A percentile compares a stretch with the other conserved stretches of the same genome.
Conservation (phyloP, 1,140 invertebrate genomes). For the Lepidotrigona ventralis region DNA sequence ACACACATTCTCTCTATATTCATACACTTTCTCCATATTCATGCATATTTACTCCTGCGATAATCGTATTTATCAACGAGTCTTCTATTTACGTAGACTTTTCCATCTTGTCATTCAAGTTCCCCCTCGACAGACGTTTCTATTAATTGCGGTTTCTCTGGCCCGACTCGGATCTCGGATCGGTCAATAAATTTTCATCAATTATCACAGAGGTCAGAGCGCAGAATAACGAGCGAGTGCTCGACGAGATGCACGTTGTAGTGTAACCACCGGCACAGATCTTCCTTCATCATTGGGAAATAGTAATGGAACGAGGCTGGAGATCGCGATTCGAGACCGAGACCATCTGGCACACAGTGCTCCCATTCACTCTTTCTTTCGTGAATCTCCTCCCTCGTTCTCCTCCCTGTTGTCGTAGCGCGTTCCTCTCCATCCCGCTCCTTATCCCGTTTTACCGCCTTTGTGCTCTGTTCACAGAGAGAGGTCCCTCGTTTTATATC, state of each 20-base stretch:
- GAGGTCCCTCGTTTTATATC: constrained; percentile 48
- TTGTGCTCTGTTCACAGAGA: constrained; percentile 35
- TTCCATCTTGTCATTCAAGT: constrained; percentile 30
- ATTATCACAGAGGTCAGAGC: constrained; percentile 34
- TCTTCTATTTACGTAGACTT: constrained; percentile 28
- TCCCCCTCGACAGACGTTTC: constrained; percentile 15
- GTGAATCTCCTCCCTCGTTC: constrained; percentile 19
- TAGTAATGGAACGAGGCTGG: constrained; percentile 36
- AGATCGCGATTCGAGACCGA: not conserved
- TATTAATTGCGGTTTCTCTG: constrained; percentile 31
- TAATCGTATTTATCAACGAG: constrained; percentile 29
- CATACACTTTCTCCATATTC: not conserved
- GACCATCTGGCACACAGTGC: constrained; percentile 68
- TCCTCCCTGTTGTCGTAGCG: constrained; percentile 34
- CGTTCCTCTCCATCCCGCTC: constrained; percentile 50
- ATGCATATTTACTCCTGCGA: constrained; percentile 11
- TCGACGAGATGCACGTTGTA: constrained; percentile 16
- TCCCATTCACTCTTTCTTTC: constrained; percentile 65
- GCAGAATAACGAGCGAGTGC: not conserved
- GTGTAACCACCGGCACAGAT: constrained; percentile 43
- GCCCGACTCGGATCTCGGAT: not conserved
- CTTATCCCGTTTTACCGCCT: constrained; percentile 45
- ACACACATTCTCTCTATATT: not conserved
- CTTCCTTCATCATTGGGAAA: constrained; percentile 59
- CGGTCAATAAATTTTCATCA: constrained; percentile 35